These are phyloP conservation scores for Columba guinea DNA, from an alignment of 2,797 vertebrate species.

Conservation along the genomic window DNA sequence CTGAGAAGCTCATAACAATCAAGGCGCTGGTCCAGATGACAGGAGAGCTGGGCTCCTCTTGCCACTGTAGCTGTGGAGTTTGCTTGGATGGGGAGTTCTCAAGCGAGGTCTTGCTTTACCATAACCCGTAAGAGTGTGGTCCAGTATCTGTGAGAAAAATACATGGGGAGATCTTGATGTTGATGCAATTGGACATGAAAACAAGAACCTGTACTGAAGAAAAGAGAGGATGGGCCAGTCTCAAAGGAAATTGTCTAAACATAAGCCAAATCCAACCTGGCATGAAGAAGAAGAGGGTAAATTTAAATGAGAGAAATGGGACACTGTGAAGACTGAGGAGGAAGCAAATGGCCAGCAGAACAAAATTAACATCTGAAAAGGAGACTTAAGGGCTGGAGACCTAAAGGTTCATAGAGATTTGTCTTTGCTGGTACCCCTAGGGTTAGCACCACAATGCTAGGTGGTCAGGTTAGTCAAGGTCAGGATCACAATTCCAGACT, in stretches of 20 bases:
- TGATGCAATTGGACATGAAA: not conserved
- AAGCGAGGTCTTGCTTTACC: not conserved
- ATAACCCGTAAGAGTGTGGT: not conserved
- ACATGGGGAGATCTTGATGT: not conserved
- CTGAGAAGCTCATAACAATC: not conserved
- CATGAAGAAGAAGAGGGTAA: not conserved
- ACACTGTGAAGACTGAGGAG: not conserved
- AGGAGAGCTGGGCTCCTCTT: not conserved
- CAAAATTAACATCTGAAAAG: not conserved
- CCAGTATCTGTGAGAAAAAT: not conserved
- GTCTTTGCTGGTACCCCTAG: not conserved
- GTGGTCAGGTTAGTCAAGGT: not conserved
- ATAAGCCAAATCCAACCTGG: not conserved
- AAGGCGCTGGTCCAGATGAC: not conserved
- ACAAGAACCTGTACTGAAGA: not conserved
- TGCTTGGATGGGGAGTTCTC: not conserved
- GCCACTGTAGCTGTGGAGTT: not conserved
- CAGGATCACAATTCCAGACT: not conserved
- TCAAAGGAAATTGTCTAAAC: not conserved
- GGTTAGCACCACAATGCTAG: not conserved
- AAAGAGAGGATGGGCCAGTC: not conserved
- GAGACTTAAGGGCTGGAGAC: not conserved
- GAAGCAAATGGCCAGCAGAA: not conserved
- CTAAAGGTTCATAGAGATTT: not conserved
- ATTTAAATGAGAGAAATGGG: not conserved